Evolutionary conservation across 2,113 vertebrate genomes (phyloP).

Genomic region (Sitta europaea): DNA sequence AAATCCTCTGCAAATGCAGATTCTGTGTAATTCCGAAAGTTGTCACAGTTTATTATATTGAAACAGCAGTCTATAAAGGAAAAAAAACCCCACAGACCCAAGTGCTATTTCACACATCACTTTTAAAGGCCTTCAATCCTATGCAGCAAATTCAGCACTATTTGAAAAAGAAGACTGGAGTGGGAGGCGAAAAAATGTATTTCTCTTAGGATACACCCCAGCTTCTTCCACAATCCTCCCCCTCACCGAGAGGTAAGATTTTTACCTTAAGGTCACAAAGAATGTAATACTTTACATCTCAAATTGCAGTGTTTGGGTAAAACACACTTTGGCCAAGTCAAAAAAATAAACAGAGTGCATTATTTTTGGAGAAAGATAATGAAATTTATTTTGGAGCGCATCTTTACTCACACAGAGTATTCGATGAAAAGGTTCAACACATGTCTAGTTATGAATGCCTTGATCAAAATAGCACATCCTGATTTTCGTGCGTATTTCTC

Average conservation of each 20-base stretch:
- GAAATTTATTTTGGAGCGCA: not conserved
- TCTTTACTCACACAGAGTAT: not conserved
- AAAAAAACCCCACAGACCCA: not conserved
- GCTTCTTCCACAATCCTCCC: not conserved
- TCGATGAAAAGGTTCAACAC: not conserved
- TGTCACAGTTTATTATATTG: not conserved
- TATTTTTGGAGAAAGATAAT: not conserved
- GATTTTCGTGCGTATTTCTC: not conserved
- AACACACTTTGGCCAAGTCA: fast-evolving
- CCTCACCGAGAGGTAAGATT: fast-evolving
- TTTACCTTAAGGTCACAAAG: not conserved
- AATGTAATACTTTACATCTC: not conserved
- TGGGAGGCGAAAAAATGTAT: not conserved
- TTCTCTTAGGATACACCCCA: not conserved
- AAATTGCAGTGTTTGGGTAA: not conserved
- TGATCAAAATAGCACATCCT: not conserved
- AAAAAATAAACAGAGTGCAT: not conserved
- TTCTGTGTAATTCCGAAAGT: not conserved
- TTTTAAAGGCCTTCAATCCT: not conserved
- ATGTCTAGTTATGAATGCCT: not conserved
- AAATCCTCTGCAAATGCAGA: not conserved
- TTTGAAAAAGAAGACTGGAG: not conserved
- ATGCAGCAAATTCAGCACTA: not conserved
- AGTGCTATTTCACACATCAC: not conserved
- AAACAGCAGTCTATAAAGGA: not conserved